Conservation (phyloP, 2,888 invertebrate genomes). For the Rotaria macrura region DNA sequence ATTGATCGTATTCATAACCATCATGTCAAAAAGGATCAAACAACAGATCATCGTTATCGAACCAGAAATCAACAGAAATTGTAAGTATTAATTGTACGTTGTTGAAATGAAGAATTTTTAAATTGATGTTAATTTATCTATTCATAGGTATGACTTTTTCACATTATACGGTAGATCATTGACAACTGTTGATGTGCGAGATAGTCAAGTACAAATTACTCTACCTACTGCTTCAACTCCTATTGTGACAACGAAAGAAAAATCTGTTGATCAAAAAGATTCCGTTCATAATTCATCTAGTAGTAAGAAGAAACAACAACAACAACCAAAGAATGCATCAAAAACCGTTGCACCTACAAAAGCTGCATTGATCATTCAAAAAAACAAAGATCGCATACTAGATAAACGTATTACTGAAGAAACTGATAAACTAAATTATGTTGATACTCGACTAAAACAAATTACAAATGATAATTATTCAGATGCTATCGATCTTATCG, state of each 20-base stretch:
- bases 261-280: background rate
- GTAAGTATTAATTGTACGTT: background rate
- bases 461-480: background rate
- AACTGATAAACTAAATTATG: background rate
- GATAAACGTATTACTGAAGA: background rate
- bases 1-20: background rate
- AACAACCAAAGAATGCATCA: background rate
- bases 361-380: background rate
- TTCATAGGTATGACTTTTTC: background rate
- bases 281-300: background rate
- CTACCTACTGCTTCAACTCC: background rate
- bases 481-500: background rate
- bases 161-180: background rate
- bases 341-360: background rate
- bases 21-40: background rate
- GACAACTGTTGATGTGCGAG: background rate
- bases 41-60: background rate
- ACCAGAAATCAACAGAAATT: background rate
- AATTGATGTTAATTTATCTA: no score
- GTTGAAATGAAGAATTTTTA: no score
- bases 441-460: background rate
- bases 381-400: background rate
- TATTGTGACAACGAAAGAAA: background rate
- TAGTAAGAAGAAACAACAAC: slow-evolving; percentile 2
- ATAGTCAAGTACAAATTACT: background rate